Percentiles rank a stretch among this genome's conserved stretches.
These are phyloP conservation scores for Trichonephila clavipes DNA, from an alignment of 1,140 invertebrate species.

Conservation along the genomic window DNA sequence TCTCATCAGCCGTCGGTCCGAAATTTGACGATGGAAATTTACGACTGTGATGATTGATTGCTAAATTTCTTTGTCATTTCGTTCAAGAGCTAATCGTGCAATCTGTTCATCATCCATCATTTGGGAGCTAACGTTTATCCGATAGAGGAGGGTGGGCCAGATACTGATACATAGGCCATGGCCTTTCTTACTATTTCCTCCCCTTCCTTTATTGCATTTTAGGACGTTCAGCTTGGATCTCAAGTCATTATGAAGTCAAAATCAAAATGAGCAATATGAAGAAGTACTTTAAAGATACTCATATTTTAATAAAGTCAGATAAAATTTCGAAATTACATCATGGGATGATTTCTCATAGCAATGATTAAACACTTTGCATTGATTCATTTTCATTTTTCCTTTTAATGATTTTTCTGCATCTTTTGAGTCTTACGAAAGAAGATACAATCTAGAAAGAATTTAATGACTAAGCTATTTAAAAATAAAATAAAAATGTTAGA, in stretches of 20 bases:
- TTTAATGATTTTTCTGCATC: too few relatives aligned
- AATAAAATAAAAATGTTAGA: too few relatives aligned
- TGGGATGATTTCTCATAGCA: too few relatives aligned
- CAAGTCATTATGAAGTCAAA: constrained; percentile 2
- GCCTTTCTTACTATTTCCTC: neutral
- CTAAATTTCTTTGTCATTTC: constrained; percentile 60
- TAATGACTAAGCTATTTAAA: too few relatives aligned
- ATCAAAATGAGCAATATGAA: neutral
- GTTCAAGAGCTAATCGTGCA: constrained; percentile 69
- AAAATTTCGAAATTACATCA: too few relatives aligned
- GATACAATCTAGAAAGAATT: too few relatives aligned
- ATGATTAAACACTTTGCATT: too few relatives aligned
- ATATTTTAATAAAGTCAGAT: neutral
- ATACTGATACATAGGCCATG: constrained; percentile 9
- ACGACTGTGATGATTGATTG: constrained; percentile 67
- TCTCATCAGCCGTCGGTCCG: neutral
- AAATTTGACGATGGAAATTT: constrained; percentile 46
- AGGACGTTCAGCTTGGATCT: neutral
- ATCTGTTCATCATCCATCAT: constrained; percentile 73
- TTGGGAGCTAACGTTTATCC: constrained; percentile 66
- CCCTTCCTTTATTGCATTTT: neutral
- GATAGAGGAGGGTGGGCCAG: constrained; percentile 27
- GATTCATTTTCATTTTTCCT: too few relatives aligned
- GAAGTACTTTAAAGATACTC: neutral
- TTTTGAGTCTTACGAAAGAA: too few relatives aligned